Conservation (phyloP, 2,797 vertebrate genomes). For the Huso huso region DNA sequence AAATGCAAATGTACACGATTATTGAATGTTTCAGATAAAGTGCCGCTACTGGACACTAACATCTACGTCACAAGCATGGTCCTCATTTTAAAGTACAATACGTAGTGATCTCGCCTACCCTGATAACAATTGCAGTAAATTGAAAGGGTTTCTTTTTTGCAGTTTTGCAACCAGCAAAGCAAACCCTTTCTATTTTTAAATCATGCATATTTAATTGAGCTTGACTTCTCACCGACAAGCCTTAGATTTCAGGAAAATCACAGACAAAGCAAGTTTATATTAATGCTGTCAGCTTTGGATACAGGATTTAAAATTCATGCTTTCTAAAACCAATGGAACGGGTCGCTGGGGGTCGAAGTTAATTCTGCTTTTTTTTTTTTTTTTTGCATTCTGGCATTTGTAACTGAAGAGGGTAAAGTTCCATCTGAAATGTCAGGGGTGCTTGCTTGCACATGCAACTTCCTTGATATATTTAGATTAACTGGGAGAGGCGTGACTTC, state of each 20-base stretch:
- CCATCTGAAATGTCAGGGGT: neutral
- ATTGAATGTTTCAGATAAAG: conserved; percentile 53
- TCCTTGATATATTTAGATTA: neutral
- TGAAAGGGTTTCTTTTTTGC: too few relatives aligned
- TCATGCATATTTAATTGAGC: neutral
- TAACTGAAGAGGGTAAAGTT: neutral
- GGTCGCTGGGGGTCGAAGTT: neutral
- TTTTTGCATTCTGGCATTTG: neutral
- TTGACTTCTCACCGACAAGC: neutral
- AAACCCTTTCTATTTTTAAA: neutral
- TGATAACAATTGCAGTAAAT: too few relatives aligned
- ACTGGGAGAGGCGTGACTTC: neutral
- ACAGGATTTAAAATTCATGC: neutral
- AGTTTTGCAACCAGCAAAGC: too few relatives aligned
- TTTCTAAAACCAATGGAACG: neutral
- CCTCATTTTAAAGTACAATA: too few relatives aligned
- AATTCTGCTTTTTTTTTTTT: neutral
- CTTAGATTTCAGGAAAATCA: conserved; percentile 2
- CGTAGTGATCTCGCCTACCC: too few relatives aligned
- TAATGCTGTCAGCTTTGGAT: neutral
- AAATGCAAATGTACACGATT: conserved; percentile 38
- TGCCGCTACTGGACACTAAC: neutral
- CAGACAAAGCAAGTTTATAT: neutral
- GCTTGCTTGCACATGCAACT: neutral
- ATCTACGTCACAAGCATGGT: too few relatives aligned